A percentile compares a stretch with the other conserved stretches of the same genome.
Evolutionary conservation across 2,888 invertebrate genomes (phyloP).

Genomic region (Chirona hameri): DNA sequence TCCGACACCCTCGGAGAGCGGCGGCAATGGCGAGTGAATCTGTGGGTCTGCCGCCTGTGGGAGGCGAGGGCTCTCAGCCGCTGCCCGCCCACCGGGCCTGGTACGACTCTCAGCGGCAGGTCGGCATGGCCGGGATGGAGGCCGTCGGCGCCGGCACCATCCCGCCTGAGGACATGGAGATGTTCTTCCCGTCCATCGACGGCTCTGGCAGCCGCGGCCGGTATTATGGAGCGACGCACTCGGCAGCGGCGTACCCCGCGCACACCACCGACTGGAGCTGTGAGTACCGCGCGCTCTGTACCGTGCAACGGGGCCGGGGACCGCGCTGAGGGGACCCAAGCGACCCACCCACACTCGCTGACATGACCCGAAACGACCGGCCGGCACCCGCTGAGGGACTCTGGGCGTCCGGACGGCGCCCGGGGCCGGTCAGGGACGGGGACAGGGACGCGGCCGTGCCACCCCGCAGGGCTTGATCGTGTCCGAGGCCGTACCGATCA

Average conservation of each 20-base stretch:
- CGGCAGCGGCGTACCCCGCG: slow-evolving; percentile 3
- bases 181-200: slow-evolving; percentile 27
- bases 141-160: slow-evolving; percentile 6
- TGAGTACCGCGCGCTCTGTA: not conserved
- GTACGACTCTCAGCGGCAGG: not conserved
- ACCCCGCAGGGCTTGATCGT: too few species aligned
- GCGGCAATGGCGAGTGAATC: not conserved
- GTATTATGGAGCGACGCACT: not conserved
- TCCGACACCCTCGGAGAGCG: not conserved
- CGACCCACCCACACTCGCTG: too few species aligned
- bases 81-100: slow-evolving; percentile 12
- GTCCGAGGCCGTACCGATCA: too few species aligned
- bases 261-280: slow-evolving; percentile 23
- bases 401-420: too few species aligned
- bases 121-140: not conserved
- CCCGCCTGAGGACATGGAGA: slow-evolving; percentile 26
- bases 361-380: too few species aligned
- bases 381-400: too few species aligned
- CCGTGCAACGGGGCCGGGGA: too few species aligned
- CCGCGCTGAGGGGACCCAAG: too few species aligned
- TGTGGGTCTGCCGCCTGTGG: not conserved
- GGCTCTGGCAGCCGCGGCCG: not conserved
- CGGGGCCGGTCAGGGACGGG: too few species aligned
- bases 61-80: slow-evolving; percentile 12
- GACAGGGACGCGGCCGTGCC: too few species aligned